Evolutionary conservation across 2,888 invertebrate species (phyloP).

Genomic region (Dicyrtomina minuta): DNA sequence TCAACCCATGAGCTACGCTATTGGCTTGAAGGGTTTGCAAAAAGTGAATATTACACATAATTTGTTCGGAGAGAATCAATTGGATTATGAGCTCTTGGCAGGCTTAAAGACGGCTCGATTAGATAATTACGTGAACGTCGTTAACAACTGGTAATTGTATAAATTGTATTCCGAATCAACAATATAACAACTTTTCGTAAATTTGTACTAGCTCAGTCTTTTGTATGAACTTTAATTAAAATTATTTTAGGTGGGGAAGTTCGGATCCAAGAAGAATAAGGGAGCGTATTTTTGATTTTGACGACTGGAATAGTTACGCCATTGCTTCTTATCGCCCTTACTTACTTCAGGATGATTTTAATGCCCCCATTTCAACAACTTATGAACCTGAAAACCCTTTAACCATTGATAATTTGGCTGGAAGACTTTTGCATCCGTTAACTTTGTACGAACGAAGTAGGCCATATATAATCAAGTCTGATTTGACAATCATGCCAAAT

Average conservation of each 20-base stretch:
- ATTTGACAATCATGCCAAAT: slow-evolving; percentile 96
- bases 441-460: slow-evolving; percentile 65
- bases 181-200: not conserved
- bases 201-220: not conserved
- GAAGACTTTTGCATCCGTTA: slow-evolving; percentile 70
- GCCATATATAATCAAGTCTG: slow-evolving; percentile 80
- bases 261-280: slow-evolving; percentile 71
- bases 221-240: not conserved
- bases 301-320: slow-evolving; percentile 98
- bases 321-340: slow-evolving; percentile 88
- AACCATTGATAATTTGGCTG: slow-evolving; percentile 72
- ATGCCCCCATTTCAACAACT: slow-evolving; percentile 73
- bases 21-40: slow-evolving; percentile 92
- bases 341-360: slow-evolving; percentile 73
- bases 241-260: slow-evolving; percentile 73
- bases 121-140: slow-evolving; percentile 81
- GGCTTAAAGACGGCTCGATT: slow-evolving; percentile 81
- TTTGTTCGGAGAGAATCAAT: slow-evolving; percentile 76
- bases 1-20: slow-evolving; percentile 72
- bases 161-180: not conserved
- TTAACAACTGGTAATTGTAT: slow-evolving; percentile 75
- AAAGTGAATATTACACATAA: slow-evolving; percentile 88
- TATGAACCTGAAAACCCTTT: slow-evolving; percentile 61
- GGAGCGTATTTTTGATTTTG: slow-evolving; percentile 90
- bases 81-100: slow-evolving; percentile 88